Conservation (phyloP, 1,140 invertebrate species). For the Propsilocerus akamusi region DNA sequence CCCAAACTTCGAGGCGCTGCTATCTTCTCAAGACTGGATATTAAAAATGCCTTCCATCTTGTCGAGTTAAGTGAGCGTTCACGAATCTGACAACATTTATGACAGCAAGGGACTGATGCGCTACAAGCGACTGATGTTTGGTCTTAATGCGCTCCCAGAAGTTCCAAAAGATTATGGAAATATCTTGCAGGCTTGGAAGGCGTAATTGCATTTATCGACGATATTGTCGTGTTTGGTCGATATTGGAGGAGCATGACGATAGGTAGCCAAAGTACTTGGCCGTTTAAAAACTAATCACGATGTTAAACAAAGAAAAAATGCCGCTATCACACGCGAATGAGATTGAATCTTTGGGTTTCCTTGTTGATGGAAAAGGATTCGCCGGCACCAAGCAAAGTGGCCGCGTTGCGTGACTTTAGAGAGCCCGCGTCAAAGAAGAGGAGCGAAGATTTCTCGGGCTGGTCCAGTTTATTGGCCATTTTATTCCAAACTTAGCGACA, state of each 20-base stretch:
- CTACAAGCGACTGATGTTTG: background rate
- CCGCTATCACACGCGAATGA: background rate
- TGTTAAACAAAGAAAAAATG: background rate
- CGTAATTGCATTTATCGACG: background rate
- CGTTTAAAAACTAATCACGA: background rate
- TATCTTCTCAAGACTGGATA: background rate
- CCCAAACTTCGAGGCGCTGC: background rate
- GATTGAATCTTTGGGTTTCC: too few relatives aligned
- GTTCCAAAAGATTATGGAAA: background rate
- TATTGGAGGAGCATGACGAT: background rate
- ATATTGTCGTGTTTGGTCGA: background rate
- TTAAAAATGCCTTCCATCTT: background rate
- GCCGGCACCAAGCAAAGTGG: background rate
- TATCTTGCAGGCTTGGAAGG: background rate
- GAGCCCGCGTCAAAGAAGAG: too few relatives aligned
- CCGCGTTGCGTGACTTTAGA: too few relatives aligned
- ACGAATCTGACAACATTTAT: too few relatives aligned
- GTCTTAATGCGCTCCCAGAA: background rate
- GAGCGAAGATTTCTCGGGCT: constrained; percentile 11
- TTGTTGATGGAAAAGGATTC: background rate
- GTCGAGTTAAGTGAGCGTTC: background rate
- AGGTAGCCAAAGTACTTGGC: background rate
- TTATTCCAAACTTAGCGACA: constrained; percentile 10
- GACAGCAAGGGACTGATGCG: too few relatives aligned
- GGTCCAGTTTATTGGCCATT: constrained; percentile 11